Evolutionary conservation across 2,888 invertebrate genomes (phyloP).

Genomic region (Parascotia fuliginaria): DNA sequence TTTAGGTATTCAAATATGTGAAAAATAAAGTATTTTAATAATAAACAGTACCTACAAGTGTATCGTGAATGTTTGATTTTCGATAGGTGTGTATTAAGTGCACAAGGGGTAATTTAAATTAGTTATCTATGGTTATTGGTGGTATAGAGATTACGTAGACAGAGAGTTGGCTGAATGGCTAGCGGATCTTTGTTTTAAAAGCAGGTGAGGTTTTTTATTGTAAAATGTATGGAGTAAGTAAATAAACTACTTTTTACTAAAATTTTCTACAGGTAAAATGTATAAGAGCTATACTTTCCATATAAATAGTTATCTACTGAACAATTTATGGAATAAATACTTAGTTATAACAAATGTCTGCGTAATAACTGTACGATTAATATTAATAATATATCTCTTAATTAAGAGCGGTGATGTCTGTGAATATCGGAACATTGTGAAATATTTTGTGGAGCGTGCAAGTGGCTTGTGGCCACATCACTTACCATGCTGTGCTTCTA

Average conservation of each 20-base stretch:
- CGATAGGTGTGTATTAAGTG: constrained; percentile 39
- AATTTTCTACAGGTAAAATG: too few relatives aligned
- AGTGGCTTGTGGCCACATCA: constrained; percentile 24
- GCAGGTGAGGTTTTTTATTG: too few relatives aligned
- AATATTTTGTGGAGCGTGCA: constrained; percentile 10
- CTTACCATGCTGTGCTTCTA: constrained; percentile 66
- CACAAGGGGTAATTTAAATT: constrained; percentile 54
- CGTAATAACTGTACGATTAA: constrained; percentile 22
- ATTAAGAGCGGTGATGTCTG: constrained; percentile 13
- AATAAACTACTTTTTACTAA: too few relatives aligned
- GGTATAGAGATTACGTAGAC: constrained; percentile 22
- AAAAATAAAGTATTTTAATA: constrained; percentile 58
- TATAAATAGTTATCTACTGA: background rate
- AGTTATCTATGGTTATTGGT: constrained; percentile 14
- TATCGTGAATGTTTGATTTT: constrained; percentile 30
- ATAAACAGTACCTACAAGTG: constrained; percentile 62
- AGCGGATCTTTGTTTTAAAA: background rate
- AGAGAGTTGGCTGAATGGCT: constrained; percentile 1
- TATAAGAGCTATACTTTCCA: background rate
- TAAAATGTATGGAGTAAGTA: too few relatives aligned
- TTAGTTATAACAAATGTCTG: constrained; percentile 1
- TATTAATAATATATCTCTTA: constrained; percentile 14
- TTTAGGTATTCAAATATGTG: constrained; percentile 51
- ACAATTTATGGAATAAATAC: background rate
- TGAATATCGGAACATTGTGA: background rate